Evolutionary conservation across 1,140 invertebrate species (phyloP), one percentile per base, ranked within the genome.

Genomic region (Globodera ellingtonae): DNA sequence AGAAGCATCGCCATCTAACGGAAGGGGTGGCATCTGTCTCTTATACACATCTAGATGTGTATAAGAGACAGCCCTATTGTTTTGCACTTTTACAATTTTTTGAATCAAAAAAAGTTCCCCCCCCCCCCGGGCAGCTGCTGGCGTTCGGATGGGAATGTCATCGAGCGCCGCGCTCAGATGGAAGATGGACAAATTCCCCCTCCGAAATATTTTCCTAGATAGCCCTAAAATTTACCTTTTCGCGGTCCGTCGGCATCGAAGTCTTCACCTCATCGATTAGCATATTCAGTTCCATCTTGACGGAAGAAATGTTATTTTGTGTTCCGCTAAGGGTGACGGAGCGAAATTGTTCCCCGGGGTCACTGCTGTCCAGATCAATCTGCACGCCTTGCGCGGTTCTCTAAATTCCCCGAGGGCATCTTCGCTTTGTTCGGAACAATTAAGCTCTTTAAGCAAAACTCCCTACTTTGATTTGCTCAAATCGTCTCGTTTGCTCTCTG

Each of bases 1-100:
- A 82, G 72, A 46, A 82, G 21, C 8, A 74, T 44, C 15, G 69
- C 72, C n/a, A 82, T 83, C 69, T 82, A 15, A 35, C 35, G 9
- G 9, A 44, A 1, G 6, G 46, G 9, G 10, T 70, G 48, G 50
- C 35, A 78, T n/a, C n/a, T n/a, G n/a, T n/a, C n/a, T n/a, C n/a
- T n/a, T n/a, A n/a, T n/a, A n/a, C n/a, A n/a, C n/a, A n/a, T n/a
- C n/a, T n/a, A n/a, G n/a, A n/a, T n/a, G n/a, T n/a, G n/a, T n/a
- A n/a, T n/a, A n/a, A n/a, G n/a, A n/a, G n/a, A n/a, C n/a, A n/a
- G n/a, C n/a, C n/a, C n/a, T n/a, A n/a, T n/a, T n/a, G n/a, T n/a
- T n/a, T n/a, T n/a, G n/a, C n/a, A n/a, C n/a, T n/a, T n/a, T n/a
- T n/a, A n/a, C n/a, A n/a, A n/a, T n/a, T n/a, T n/a, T n/a, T n/a